These are phyloP conservation scores for Fukomys damarensis DNA, from an alignment of 2,113 vertebrate species.

Conservation along the genomic window DNA sequence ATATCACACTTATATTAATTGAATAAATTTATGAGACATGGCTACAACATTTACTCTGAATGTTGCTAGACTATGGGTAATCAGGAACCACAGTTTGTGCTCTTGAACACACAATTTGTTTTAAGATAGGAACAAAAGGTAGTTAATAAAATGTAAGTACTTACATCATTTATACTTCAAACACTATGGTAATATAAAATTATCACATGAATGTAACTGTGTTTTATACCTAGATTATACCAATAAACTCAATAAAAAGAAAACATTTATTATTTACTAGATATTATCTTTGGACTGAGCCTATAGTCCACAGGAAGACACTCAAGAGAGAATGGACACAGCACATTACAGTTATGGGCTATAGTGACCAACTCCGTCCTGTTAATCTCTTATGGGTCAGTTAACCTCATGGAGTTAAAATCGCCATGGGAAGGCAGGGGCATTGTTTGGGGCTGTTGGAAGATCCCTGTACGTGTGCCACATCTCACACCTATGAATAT, in stretches of 20 bases:
- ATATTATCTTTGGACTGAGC: not conserved
- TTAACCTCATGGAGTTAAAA: not conserved
- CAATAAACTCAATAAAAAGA: too few species aligned
- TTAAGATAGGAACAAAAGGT: not conserved
- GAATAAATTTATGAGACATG: not conserved
- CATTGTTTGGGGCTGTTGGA: not conserved
- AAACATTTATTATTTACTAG: not conserved
- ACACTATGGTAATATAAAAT: too few species aligned
- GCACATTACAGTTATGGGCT: too few species aligned
- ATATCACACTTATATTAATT: not conserved
- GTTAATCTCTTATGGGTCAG: accelerated
- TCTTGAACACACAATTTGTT: not conserved
- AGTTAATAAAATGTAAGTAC: not conserved
- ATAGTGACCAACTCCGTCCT: not conserved
- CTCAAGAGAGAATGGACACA: not conserved
- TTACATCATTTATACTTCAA: not conserved
- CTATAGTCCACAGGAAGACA: not conserved
- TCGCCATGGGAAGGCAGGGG: accelerated
- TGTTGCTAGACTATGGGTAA: not conserved
- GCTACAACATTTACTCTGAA: not conserved
- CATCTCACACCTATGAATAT: not conserved
- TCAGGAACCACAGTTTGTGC: not conserved
- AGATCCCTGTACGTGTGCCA: not conserved
- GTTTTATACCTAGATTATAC: too few species aligned
- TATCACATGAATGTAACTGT: too few species aligned